These are phyloP conservation scores for Invenusta paracnida DNA, from an alignment of 2,888 invertebrate genomes.

Conservation along the genomic window DNA sequence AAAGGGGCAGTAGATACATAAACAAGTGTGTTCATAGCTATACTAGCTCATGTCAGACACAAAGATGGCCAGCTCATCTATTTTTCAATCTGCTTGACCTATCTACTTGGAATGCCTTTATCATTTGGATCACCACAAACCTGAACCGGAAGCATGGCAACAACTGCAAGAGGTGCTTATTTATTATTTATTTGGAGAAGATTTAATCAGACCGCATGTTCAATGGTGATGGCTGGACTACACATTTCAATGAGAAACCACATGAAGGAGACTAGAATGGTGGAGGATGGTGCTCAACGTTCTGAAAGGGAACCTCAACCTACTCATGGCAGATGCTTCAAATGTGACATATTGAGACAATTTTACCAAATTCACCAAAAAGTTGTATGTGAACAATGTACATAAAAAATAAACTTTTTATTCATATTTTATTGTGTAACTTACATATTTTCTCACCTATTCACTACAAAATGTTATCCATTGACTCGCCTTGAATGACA, in stretches of 20 bases:
- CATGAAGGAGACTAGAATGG: neutral
- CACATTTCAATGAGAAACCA: neutral
- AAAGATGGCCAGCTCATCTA: neutral
- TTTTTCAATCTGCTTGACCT: neutral
- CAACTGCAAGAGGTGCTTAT: neutral
- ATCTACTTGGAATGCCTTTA: neutral
- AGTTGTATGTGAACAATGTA: neutral
- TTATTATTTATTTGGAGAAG: too few relatives aligned
- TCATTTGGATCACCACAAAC: neutral
- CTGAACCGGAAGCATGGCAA: neutral
- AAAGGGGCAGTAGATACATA: neutral
- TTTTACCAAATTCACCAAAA: neutral
- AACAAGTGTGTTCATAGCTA: neutral
- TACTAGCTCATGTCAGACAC: neutral
- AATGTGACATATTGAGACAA: neutral
- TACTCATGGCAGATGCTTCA: neutral
- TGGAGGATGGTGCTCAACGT: neutral
- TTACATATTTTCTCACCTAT: neutral
- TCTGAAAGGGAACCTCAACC: neutral
- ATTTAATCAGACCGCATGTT: neutral
- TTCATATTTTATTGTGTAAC: neutral
- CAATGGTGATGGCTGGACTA: neutral
- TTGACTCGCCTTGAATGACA: too few relatives aligned
- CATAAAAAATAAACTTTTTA: neutral
- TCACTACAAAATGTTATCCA: neutral